Percentiles rank a stretch among this genome's conserved stretches.
Conservation (phyloP, 2,797 vertebrate genomes). For the Botia almorhae region DNA sequence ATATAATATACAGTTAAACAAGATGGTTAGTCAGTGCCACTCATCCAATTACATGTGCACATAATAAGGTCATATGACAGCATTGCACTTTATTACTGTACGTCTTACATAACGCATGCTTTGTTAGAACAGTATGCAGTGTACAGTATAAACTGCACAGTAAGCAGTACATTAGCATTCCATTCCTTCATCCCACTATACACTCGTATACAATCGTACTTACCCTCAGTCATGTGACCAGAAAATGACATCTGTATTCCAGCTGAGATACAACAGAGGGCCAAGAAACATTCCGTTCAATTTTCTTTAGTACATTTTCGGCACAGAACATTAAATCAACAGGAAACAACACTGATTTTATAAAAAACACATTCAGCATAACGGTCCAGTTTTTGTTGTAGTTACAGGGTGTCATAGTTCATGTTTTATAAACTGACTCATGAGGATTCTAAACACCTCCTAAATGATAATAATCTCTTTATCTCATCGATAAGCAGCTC, state of each 20-base stretch:
- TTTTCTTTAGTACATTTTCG: too few relatives aligned
- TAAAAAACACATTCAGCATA: too few relatives aligned
- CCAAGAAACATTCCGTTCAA: too few relatives aligned
- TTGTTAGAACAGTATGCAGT: not conserved
- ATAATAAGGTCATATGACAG: too few relatives aligned
- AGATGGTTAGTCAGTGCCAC: too few relatives aligned
- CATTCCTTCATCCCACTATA: not conserved
- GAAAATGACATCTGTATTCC: not conserved
- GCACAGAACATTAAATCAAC: too few relatives aligned
- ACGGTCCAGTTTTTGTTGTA: not conserved
- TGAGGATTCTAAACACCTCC: not conserved
- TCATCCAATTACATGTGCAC: too few relatives aligned
- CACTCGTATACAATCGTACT: not conserved
- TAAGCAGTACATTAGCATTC: not conserved
- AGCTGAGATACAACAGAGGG: too few relatives aligned
- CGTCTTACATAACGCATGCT: not conserved
- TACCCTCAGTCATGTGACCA: not conserved
- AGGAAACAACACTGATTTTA: too few relatives aligned
- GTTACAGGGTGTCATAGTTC: constrained; percentile 2
- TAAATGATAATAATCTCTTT: not conserved
- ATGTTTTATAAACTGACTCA: constrained; percentile 8
- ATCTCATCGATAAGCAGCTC: constrained; percentile 21
- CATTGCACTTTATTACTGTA: too few relatives aligned
- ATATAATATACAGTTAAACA: not conserved
- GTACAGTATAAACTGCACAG: not conserved